A percentile compares a stretch with the other conserved stretches of the same genome.
phyloP scores from a whole-genome alignment of 2,113 vertebrate genomes.

The Cyanistes caeruleus region DNA sequence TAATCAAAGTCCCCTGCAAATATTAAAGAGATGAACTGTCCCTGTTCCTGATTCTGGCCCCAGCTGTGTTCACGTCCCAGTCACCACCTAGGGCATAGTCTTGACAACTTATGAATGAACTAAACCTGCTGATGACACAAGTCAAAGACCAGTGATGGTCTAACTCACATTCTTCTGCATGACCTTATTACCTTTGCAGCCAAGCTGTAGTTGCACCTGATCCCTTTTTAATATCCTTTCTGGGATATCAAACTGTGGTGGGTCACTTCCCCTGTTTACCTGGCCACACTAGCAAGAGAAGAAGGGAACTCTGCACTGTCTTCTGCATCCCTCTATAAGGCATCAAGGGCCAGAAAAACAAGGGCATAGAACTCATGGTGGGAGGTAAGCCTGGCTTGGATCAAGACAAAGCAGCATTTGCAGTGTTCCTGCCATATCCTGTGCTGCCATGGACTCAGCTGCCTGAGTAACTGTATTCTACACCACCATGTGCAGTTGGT shows the following conservation, averaged over 20 bases:
- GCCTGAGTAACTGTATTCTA: not conserved
- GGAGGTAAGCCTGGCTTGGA: not conserved
- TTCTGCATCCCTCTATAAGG: not conserved
- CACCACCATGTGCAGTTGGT: rapidly evolving
- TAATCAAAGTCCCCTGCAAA: not conserved
- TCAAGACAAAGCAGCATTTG: not conserved
- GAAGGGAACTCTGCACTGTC: not conserved
- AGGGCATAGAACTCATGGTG: not conserved
- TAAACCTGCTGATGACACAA: not conserved
- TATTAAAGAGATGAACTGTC: not conserved
- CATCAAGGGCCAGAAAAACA: not conserved
- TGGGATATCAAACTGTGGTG: not conserved
- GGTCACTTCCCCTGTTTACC: not conserved
- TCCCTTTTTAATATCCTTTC: not conserved
- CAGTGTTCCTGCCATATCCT: not conserved
- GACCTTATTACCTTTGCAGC: not conserved
- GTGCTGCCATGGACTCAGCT: not conserved
- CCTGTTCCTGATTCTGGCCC: not conserved
- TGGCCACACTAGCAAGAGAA: not conserved
- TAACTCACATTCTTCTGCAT: not conserved
- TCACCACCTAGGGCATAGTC: not conserved
- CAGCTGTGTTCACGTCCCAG: not conserved
- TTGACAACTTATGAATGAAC: not conserved
- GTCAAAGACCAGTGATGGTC: not conserved
- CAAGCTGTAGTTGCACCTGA: not conserved